Base-by-base conservation (phyloP, 1,140 invertebrate genomes). In the Hydropsyche tenuis region DNA sequence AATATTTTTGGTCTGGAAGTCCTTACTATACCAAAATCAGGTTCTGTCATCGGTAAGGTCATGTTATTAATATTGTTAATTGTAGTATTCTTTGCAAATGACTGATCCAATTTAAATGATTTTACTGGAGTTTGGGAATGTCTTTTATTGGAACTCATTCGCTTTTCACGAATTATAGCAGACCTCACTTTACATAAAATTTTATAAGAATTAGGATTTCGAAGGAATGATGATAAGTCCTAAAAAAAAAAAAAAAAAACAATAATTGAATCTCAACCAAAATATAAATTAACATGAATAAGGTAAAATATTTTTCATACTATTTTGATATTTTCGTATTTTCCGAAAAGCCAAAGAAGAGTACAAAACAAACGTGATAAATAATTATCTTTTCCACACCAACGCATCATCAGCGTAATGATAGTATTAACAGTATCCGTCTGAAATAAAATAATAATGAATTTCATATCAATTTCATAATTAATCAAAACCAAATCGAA, bases 321-420 rank as follows among this genome's bases (percentile, higher is more conserved):
- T 81, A 81, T 79, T 77, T 81, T 83, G 51, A 86, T 82, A 27
- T 80, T 78, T n/a, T 86, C 81, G 64, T 87, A 87, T 79, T 89
- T 88, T 1, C 86, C 82, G 79, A 90, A 89, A 14, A 90, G 80
- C 89, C 89, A 91, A 25, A 90, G 79, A 16, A 90, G 84, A 0
- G 89, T 90, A 45, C 87, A 87, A 7, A 90, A 78, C 16, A 87
- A 86, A 69, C 87, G 86, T 70, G 90, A 90, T 37, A 90, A 79
- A 18, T 85, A 82, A 14, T 83, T 83, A 75, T 90, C 88, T 74
- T 89, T 90, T 72, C 89, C 89, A 78, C 88, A 89, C 82, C 87
- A 90, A 43, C 88, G 85, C 78, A 86, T 79, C 84, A 90, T 84
- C 78, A 88, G 82, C 71, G 82, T 85, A 37, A 88, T 65, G 11